Evolutionary conservation across 2,113 vertebrate genomes (phyloP).

Genomic region (Tupaia chinensis): DNA sequence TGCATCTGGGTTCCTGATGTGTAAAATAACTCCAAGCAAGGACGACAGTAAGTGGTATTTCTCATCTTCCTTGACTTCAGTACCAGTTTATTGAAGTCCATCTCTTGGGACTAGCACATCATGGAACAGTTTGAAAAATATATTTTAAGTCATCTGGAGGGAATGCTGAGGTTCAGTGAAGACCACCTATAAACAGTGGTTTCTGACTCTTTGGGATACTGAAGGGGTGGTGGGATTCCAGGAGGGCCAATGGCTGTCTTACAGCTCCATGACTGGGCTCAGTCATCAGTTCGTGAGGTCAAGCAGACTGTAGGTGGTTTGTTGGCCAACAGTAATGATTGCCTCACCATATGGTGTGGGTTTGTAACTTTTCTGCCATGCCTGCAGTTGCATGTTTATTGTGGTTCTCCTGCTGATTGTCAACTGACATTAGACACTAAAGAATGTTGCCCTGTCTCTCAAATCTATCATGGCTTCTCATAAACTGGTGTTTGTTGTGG

Average conservation of each 20-base stretch:
- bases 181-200: too few species aligned
- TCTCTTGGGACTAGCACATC: not conserved
- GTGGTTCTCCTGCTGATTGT: constrained; percentile 70
- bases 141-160: not conserved
- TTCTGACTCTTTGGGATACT: too few species aligned
- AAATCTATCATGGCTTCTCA: constrained; percentile 73
- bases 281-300: not conserved
- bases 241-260: not conserved
- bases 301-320: not conserved
- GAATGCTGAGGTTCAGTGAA: not conserved
- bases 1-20: not conserved
- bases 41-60: fast-evolving
- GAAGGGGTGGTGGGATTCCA: not conserved
- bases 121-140: not conserved
- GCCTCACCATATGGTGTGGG: not conserved
- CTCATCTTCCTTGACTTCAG: not conserved
- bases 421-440: constrained; percentile 46
- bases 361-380: not conserved
- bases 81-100: not conserved
- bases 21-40: not conserved
- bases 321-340: not conserved
- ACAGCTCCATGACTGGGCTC: not conserved
- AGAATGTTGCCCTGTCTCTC: constrained; percentile 72
- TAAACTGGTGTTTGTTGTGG: constrained; percentile 83
- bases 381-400: constrained; percentile 67